Evolutionary conservation across 2,888 invertebrate species (phyloP).

Genomic region (Malachius bipustulatus): DNA sequence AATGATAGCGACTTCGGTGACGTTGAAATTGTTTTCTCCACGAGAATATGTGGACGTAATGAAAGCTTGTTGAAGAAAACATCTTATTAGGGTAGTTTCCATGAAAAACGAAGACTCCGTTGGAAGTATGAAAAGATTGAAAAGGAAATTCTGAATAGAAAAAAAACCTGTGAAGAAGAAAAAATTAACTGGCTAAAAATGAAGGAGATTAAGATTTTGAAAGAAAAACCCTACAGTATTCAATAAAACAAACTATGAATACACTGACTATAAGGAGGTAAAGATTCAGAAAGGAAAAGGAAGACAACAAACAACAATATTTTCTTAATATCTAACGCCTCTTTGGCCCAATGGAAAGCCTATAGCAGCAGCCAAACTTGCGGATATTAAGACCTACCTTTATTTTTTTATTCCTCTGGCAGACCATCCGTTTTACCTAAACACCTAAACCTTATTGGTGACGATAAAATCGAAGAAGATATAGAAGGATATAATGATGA

Average conservation of each 20-base stretch:
- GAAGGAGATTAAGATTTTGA: background rate
- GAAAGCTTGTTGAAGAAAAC: conserved; percentile 18
- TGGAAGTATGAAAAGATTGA: conserved; percentile 12
- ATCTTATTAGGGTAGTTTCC: conserved; percentile 15
- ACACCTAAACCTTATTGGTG: conserved; percentile 1
- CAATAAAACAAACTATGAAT: background rate
- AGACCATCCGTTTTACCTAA: background rate
- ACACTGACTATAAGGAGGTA: background rate
- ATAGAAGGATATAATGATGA: too few relatives aligned
- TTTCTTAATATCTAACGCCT: background rate
- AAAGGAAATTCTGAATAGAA: conserved; percentile 13
- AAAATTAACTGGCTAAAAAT: conserved; percentile 16
- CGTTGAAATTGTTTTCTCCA: conserved; percentile 18
- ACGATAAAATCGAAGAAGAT: too few relatives aligned
- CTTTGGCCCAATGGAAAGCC: conserved; percentile 3
- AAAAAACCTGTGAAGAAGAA: conserved; percentile 13
- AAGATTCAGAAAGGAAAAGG: background rate
- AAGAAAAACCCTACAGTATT: conserved; percentile 1
- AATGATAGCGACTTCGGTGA: conserved; percentile 21
- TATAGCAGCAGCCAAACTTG: background rate
- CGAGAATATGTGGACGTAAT: conserved; percentile 21
- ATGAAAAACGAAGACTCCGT: conserved; percentile 15
- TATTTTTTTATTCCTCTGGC: background rate
- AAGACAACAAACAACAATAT: background rate
- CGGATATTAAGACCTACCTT: background rate